These are phyloP conservation scores for Boloria selene DNA, from an alignment of 2,888 invertebrate species.

Conservation along the genomic window DNA sequence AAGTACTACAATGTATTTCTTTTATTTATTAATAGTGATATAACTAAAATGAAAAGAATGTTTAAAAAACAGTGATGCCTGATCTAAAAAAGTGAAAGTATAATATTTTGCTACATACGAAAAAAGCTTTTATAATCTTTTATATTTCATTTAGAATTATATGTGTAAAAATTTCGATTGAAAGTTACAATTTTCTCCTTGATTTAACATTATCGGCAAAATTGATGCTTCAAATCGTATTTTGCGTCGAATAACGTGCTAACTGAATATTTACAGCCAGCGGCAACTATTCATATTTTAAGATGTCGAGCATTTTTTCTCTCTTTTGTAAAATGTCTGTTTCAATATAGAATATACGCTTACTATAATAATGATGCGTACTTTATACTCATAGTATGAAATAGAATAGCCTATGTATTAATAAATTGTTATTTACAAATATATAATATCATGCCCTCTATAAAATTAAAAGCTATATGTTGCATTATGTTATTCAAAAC, in stretches of 20 bases:
- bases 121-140: neutral
- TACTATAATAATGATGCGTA: neutral
- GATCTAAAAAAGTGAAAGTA: neutral
- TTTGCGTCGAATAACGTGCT: slow-evolving; percentile 20
- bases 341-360: neutral
- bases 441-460: neutral
- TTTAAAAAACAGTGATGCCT: too few relatives aligned
- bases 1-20: too few relatives aligned
- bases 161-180: slow-evolving; percentile 21
- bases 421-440: too few relatives aligned
- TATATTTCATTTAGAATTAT: neutral
- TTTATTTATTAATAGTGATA: too few relatives aligned
- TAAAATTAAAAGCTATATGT: neutral
- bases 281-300: slow-evolving; percentile 10
- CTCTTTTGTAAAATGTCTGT: neutral
- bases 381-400: too few relatives aligned
- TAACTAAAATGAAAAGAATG: too few relatives aligned
- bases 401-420: too few relatives aligned
- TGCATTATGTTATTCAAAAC: slow-evolving; percentile 9
- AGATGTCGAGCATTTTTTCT: neutral
- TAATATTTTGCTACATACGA: neutral
- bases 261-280: slow-evolving; percentile 15
- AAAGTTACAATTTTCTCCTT: slow-evolving; percentile 31
- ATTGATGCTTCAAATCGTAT: slow-evolving; percentile 29
- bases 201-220: slow-evolving; percentile 19